Percentiles rank a stretch among this genome's conserved stretches.
phyloP scores from a whole-genome alignment of 2,888 invertebrate species.

The Druceiella hillmani region DNA sequence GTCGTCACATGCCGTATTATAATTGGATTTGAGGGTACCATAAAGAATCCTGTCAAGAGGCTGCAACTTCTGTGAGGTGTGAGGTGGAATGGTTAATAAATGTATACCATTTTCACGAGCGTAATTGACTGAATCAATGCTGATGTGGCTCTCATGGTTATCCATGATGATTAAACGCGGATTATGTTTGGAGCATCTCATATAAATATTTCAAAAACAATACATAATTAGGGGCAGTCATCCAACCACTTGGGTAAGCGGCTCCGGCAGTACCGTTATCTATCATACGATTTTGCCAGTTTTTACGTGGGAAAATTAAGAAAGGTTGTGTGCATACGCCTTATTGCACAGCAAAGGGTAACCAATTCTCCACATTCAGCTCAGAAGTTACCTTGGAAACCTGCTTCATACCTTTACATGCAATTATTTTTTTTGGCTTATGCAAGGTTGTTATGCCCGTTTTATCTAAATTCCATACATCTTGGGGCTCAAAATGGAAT shows the following conservation, averaged over 20 bases:
- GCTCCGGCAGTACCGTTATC: slow-evolving; percentile 28
- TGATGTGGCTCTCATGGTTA: slow-evolving; percentile 28
- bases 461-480: slow-evolving; percentile 33
- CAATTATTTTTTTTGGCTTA: slow-evolving; percentile 30
- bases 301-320: slow-evolving; percentile 30
- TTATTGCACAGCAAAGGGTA: slow-evolving; percentile 29
- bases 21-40: too few species aligned
- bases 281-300: slow-evolving; percentile 30
- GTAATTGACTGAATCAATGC: slow-evolving; percentile 26
- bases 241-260: slow-evolving; percentile 30
- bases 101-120: slow-evolving; percentile 31
- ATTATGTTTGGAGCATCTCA: slow-evolving; percentile 24
- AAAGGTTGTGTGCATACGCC: slow-evolving; percentile 32
- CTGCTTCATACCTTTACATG: slow-evolving; percentile 30
- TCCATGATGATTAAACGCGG: slow-evolving; percentile 27
- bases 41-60: slow-evolving; percentile 30
- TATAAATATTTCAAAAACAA: slow-evolving; percentile 28
- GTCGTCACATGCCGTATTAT: too few species aligned
- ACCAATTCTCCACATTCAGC: too few species aligned
- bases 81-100: slow-evolving; percentile 31
- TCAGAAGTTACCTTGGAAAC: slow-evolving; percentile 30
- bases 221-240: slow-evolving; percentile 26
- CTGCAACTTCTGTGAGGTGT: too few species aligned
- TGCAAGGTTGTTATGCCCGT: slow-evolving; percentile 30
- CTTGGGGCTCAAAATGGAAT: slow-evolving; percentile 14